phyloP scores from a whole-genome alignment of 2,888 invertebrate species.

The Acronicta psi region DNA sequence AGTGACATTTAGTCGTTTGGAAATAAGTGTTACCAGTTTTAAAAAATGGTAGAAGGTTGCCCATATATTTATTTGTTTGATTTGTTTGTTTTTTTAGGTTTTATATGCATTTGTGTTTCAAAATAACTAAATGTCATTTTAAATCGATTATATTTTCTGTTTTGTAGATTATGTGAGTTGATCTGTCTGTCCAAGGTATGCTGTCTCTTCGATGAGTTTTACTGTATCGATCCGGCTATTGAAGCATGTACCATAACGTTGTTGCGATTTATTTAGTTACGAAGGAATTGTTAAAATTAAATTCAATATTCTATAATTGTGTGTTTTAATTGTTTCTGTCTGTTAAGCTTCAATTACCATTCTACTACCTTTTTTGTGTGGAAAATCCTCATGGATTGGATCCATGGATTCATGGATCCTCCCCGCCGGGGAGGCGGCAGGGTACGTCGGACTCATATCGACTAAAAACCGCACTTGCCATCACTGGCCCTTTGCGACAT shows the following conservation, averaged over 20 bases:
- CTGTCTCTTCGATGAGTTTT: slow-evolving; percentile 49
- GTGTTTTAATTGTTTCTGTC: slow-evolving; percentile 33
- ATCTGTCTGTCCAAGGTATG: slow-evolving; percentile 48
- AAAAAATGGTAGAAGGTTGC: background rate
- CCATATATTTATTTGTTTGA: background rate
- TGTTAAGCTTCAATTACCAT: too few relatives aligned
- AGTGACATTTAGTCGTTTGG: slow-evolving; percentile 32
- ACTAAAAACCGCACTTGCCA: too few relatives aligned
- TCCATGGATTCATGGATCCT: too few relatives aligned
- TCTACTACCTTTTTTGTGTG: too few relatives aligned
- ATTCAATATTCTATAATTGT: slow-evolving; percentile 75
- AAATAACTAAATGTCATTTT: slow-evolving; percentile 45
- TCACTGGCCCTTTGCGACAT: too few relatives aligned
- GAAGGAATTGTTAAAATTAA: slow-evolving; percentile 84
- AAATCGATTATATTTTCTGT: slow-evolving; percentile 26
- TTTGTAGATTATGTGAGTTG: slow-evolving; percentile 44
- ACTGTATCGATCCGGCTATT: slow-evolving; percentile 51
- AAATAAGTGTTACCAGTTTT: background rate
- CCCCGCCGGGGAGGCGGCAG: too few relatives aligned
- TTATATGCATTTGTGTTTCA: slow-evolving; percentile 1
- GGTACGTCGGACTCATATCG: too few relatives aligned
- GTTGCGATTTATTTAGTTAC: slow-evolving; percentile 78
- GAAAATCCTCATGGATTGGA: too few relatives aligned
- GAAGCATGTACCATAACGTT: slow-evolving; percentile 70
- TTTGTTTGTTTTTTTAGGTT: background rate